phyloP scores from a whole-genome alignment of 2,113 vertebrate species.

The Sapayoa aenigma region DNA sequence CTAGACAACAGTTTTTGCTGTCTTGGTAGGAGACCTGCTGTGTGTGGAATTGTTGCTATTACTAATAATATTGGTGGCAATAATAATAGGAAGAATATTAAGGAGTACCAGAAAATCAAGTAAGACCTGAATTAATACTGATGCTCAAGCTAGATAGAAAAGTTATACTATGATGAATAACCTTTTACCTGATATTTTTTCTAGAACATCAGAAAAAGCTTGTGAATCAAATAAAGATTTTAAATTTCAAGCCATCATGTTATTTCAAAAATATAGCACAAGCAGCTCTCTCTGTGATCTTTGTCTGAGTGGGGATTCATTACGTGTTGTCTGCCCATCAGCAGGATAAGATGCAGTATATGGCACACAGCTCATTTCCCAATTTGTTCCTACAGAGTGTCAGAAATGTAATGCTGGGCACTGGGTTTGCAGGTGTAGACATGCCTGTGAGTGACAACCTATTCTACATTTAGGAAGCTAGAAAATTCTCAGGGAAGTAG shows the following conservation, averaged over 20 bases:
- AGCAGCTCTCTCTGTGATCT: neutral
- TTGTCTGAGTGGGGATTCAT: neutral
- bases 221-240: neutral
- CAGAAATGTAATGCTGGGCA: neutral
- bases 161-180: neutral
- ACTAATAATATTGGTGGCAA: neutral
- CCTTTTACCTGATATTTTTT: neutral
- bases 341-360: neutral
- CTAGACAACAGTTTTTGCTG: neutral
- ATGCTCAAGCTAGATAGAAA: neutral
- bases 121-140: neutral
- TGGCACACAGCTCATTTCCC: neutral
- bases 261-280: neutral
- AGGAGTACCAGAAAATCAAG: neutral
- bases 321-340: neutral
- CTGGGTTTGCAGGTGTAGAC: neutral
- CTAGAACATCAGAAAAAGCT: neutral
- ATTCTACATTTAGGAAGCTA: neutral
- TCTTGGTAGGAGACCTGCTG: neutral
- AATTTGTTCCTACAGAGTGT: neutral
- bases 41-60: neutral
- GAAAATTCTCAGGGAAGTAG: conserved; percentile 30
- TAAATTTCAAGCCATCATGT: neutral
- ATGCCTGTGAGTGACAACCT: conserved; percentile 11
- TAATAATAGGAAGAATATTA: neutral